These are phyloP conservation scores for Euzophera pinguis DNA, from an alignment of 2,888 invertebrate genomes.

Conservation along the genomic window DNA sequence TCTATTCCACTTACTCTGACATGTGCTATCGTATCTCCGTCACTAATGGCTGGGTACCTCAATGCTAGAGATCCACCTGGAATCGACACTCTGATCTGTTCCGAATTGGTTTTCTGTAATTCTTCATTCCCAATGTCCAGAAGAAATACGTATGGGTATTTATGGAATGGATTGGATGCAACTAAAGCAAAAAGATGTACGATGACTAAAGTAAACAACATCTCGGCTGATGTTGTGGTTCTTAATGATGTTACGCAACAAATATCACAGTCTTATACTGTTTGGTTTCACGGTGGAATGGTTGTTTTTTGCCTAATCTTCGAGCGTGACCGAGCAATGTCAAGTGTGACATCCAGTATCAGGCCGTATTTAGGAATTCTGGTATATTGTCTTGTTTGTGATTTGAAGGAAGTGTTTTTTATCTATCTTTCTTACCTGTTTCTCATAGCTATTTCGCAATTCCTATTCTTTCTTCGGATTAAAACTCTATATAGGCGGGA, in stretches of 20 bases:
- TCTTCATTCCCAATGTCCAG: conserved; percentile 74
- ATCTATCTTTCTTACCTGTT: too few species aligned
- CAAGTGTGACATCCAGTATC: conserved; percentile 38
- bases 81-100: conserved; percentile 59
- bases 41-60: conserved; percentile 59
- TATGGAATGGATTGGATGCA: conserved; percentile 58
- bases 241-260: conserved; percentile 54
- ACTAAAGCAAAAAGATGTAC: conserved; percentile 35
- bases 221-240: conserved; percentile 38
- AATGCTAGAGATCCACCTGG: conserved; percentile 68
- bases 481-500: too few species aligned
- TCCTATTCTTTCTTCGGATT: too few species aligned
- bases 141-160: conserved; percentile 66
- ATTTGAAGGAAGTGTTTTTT: background rate
- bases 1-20: conserved; percentile 69
- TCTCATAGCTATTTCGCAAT: too few species aligned
- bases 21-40: conserved; percentile 59
- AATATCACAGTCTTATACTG: conserved; percentile 66
- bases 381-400: conserved; percentile 9
- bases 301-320: conserved; percentile 58
- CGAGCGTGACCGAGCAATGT: conserved; percentile 57
- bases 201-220: conserved; percentile 47
- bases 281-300: conserved; percentile 56
- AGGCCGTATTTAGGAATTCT: conserved; percentile 33
- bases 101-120: conserved; percentile 55